Conservation (phyloP, 2,797 vertebrate species). For the Tangara arthus region DNA sequence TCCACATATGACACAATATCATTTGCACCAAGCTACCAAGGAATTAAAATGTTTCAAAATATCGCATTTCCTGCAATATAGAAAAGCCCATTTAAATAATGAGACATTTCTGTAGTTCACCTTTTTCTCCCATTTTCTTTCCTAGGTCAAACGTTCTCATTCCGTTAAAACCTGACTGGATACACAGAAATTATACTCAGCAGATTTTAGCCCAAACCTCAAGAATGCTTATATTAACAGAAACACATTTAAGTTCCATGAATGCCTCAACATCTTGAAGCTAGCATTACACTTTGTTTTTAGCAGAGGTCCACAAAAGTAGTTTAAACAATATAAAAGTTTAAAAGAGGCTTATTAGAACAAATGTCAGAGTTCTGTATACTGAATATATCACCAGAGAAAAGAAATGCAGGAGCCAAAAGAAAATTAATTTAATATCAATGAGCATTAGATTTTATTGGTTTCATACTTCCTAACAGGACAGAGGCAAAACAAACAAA, state of each 20-base stretch:
- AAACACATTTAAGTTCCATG: not conserved
- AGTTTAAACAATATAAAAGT: not conserved
- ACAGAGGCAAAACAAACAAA: not conserved
- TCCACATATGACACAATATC: not conserved
- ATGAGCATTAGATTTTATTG: not conserved
- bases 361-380: not conserved
- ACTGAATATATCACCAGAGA: not conserved
- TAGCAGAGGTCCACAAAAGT: not conserved
- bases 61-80: not conserved
- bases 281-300: not conserved
- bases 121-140: not conserved
- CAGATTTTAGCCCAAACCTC: not conserved
- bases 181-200: not conserved
- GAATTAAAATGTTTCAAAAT: not conserved
- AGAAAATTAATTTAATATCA: not conserved
- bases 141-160: not conserved
- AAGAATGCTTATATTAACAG: not conserved
- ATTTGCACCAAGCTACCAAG: not conserved
- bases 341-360: not conserved
- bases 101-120: not conserved
- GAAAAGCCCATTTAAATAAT: not conserved
- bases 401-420: not conserved
- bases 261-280: not conserved
- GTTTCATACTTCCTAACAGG: not conserved
- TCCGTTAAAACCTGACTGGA: not conserved